Conservation (phyloP, 2,113 vertebrate genomes). For the Bubo bubo region DNA sequence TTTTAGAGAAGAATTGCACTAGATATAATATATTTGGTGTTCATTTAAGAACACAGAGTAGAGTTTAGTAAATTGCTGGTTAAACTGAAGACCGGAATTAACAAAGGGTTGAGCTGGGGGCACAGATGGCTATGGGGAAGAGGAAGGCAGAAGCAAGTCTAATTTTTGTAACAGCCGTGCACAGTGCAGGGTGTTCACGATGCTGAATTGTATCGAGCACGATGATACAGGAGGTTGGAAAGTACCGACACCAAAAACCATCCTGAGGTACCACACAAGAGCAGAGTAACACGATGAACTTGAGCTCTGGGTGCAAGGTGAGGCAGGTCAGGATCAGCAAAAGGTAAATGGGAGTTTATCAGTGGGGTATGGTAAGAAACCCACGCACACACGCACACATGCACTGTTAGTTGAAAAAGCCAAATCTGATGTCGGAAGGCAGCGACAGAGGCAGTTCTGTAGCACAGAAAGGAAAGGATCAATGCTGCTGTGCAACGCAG, state of each 20-base stretch:
- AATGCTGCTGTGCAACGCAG: not conserved
- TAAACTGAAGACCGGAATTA: not conserved
- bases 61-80: not conserved
- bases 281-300: not conserved
- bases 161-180: not conserved
- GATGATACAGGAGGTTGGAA: not conserved
- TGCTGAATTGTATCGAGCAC: not conserved
- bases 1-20: not conserved
- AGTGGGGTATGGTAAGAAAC: not conserved
- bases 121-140: not conserved
- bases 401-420: not conserved
- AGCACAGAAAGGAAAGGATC: not conserved
- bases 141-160: not conserved
- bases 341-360: not conserved
- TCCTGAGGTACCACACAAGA: too few species aligned
- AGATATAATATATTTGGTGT: not conserved
- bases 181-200: too few species aligned
- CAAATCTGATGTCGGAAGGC: not conserved
- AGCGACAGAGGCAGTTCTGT: not conserved
- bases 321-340: not conserved
- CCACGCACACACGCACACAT: rapidly evolving
- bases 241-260: not conserved
- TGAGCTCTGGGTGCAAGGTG: not conserved
- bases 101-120: not conserved
- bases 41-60: not conserved